Base-by-base conservation (phyloP, 2,113 vertebrate species). In the Cyprinodon brontotheroides region DNA sequence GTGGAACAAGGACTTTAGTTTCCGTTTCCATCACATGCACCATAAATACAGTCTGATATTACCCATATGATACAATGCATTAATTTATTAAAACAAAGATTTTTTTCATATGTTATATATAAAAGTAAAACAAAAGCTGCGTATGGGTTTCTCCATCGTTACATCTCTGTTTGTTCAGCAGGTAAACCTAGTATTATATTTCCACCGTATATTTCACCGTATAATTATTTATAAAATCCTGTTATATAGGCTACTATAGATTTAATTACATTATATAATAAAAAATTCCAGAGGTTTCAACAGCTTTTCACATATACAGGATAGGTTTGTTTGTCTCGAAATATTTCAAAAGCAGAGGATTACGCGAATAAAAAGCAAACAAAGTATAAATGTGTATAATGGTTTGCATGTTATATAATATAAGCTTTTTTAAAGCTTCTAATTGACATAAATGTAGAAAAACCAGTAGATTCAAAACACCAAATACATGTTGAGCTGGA, bases 401-500 rank as follows among this genome's bases (percentile, higher is more conserved):
- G 36, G 59, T 66, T 48, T 14, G 47, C 11, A 61, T 22, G 47
- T 72, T 45, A 48, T 61, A 48, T 69, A 72, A 75, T 62, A 29
- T 48, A 59, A 36, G 37, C 8, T 40, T 61, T 38, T 61, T 64
- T 45, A 67, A 67, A 50, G 53, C 11, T 10, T 29, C 70, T 71
- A 77, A 36, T 80, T 57, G 66, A 65, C 64, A 59, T 50, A 77
- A 71, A 68, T n/a, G 65, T n/a, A 68, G 63, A 61, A n/a, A 57
- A 80, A 68, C 68, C 37, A 43, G 71, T 73, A 29, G 79, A 79
- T 75, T 62, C 53, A 81, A 67, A 78, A 39, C 50, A 73, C 59
- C 50, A 70, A 85, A 83, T 76, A 83, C 65, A 68, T 47, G 65
- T 50, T 38, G 68, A 61, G 40, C 50, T 40, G n/a, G 60, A 59